These are phyloP conservation scores for Coptodon rendalli DNA, from an alignment of 2,113 vertebrate species.

Conservation along the genomic window DNA sequence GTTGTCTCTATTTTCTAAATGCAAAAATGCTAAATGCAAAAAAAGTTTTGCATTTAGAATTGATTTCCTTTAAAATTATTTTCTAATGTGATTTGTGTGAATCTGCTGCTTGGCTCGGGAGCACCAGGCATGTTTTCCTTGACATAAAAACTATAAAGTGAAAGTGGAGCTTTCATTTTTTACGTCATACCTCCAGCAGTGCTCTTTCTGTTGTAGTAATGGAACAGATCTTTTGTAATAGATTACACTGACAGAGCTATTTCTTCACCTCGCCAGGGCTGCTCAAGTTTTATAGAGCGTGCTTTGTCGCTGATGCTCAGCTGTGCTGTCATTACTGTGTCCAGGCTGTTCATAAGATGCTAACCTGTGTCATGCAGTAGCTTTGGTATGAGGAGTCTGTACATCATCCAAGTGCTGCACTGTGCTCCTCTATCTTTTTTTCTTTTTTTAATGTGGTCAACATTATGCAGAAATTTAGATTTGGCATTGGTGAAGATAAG, in stretches of 20 bases:
- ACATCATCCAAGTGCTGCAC: not conserved
- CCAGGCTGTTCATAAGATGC: not conserved
- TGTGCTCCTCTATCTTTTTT: not conserved
- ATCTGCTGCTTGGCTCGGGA: fast-evolving
- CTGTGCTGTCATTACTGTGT: not conserved
- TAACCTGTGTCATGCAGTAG: not conserved
- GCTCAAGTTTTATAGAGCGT: not conserved
- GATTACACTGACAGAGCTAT: fast-evolving
- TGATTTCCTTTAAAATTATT: not conserved
- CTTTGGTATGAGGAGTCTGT: not conserved
- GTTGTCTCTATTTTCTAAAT: not conserved
- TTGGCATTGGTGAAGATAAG: not conserved
- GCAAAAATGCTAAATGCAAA: not conserved
- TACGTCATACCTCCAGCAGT: not conserved
- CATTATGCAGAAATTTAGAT: not conserved
- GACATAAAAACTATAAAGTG: not conserved
- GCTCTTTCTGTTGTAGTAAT: not conserved
- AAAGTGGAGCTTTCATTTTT: not conserved
- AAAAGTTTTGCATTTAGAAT: fast-evolving
- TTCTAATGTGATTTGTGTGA: not conserved
- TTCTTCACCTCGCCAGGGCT: not conserved
- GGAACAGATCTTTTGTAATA: not conserved
- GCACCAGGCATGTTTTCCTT: not conserved
- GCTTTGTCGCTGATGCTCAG: not conserved
- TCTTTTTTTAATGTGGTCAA: not conserved